These are phyloP conservation scores for Masnerella sp. DNA, from an alignment of 2,888 invertebrate species.

Conservation along the genomic window DNA sequence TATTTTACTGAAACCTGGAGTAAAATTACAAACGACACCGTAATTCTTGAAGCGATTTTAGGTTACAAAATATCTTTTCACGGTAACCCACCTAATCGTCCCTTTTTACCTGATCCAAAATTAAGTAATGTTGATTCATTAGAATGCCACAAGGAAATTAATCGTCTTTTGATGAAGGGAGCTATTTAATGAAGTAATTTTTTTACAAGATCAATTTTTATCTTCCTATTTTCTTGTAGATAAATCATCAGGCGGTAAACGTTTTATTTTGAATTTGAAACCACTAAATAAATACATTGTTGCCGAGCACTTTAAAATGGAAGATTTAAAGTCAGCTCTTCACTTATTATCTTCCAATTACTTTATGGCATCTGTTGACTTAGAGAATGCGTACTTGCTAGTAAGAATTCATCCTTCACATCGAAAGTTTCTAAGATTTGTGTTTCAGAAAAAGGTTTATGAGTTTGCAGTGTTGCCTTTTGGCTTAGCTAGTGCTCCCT, in stretches of 20 bases:
- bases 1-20: background rate
- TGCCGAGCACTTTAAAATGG: background rate
- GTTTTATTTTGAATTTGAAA: conserved; percentile 10
- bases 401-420: background rate
- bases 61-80: conserved; percentile 1
- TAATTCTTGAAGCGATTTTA: background rate
- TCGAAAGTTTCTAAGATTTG: background rate
- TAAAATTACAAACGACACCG: background rate
- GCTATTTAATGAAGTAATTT: background rate
- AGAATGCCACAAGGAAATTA: background rate
- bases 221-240: conserved; percentile 2
- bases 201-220: background rate
- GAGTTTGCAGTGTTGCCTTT: conserved; percentile 2
- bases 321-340: background rate
- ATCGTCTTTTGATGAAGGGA: background rate
- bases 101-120: background rate
- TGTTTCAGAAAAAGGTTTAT: background rate
- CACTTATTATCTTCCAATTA: background rate
- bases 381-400: conserved; percentile 2
- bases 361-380: conserved; percentile 9
- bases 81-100: background rate
- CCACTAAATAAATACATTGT: background rate
- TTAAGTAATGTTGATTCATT: background rate
- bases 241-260: conserved; percentile 1
- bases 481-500: conserved; percentile 10